Evolutionary conservation across 2,113 vertebrate genomes (phyloP).

Genomic region (Lophochroa leadbeateri): DNA sequence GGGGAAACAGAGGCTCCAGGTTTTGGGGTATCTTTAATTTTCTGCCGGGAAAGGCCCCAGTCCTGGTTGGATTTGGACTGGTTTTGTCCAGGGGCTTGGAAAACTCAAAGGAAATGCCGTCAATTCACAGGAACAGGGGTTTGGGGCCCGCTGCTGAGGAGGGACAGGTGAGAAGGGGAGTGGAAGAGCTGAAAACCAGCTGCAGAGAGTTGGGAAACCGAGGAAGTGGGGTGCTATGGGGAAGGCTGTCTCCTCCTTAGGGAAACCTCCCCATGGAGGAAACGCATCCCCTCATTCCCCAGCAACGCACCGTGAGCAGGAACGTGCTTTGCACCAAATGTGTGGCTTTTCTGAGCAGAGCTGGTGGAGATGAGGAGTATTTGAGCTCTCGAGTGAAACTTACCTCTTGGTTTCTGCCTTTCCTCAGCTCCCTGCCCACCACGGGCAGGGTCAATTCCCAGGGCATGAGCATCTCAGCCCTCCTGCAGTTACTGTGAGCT

Average conservation of each 20-base stretch:
- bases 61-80: background rate
- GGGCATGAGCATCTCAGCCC: background rate
- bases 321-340: background rate
- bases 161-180: background rate
- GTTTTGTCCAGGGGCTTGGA: background rate
- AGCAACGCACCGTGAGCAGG: rapidly evolving
- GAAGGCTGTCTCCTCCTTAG: background rate
- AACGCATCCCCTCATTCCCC: background rate
- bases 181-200: background rate
- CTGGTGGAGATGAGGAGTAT: background rate
- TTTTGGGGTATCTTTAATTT: background rate
- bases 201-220: background rate
- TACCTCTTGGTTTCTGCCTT: conserved; percentile 6
- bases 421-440: background rate
- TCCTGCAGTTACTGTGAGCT: background rate
- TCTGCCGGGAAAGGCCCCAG: background rate
- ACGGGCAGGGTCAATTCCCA: background rate
- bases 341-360: background rate
- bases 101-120: background rate
- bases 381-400: background rate
- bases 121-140: background rate
- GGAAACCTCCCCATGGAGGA: background rate
- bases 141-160: background rate
- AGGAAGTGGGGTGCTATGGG: background rate
- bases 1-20: background rate